Conservation (phyloP, 2,888 invertebrate species). For the Sesia apiformis region DNA sequence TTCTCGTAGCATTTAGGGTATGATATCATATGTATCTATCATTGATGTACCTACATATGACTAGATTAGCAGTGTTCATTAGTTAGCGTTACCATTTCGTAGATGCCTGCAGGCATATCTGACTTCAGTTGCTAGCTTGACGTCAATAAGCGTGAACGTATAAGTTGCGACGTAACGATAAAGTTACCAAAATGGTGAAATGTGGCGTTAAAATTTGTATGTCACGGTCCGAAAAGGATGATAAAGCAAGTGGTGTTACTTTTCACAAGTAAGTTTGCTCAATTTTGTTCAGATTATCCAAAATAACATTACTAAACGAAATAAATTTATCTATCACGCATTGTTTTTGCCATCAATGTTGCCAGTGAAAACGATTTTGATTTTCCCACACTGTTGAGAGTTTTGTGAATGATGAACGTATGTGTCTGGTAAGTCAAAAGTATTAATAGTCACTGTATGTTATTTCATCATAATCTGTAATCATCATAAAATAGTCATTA, state of each 20-base stretch:
- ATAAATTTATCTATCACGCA: background rate
- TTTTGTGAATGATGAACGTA: background rate
- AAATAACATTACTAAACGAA: background rate
- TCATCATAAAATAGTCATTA: too few relatives aligned
- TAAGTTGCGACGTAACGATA: background rate
- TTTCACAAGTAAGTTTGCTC: slow-evolving; percentile 6
- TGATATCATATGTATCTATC: too few relatives aligned
- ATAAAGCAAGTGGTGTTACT: slow-evolving; percentile 6
- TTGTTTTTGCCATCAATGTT: background rate
- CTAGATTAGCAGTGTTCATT: too few relatives aligned
- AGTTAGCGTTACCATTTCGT: too few relatives aligned
- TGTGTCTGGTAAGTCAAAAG: background rate
- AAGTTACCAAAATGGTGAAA: slow-evolving; percentile 2
- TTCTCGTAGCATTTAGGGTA: too few relatives aligned
- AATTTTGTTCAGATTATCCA: background rate
- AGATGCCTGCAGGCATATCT: too few relatives aligned
- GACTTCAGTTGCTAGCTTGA: too few relatives aligned
- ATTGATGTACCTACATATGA: too few relatives aligned
- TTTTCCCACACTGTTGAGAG: background rate
- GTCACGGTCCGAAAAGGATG: background rate
- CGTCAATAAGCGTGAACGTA: too few relatives aligned
- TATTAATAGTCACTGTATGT: background rate
- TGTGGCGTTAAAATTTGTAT: slow-evolving; percentile 3
- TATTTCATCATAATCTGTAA: too few relatives aligned
- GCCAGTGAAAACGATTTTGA: background rate